These are phyloP conservation scores for Micrasema minimum DNA, from an alignment of 1,140 invertebrate genomes.

Conservation along the genomic window DNA sequence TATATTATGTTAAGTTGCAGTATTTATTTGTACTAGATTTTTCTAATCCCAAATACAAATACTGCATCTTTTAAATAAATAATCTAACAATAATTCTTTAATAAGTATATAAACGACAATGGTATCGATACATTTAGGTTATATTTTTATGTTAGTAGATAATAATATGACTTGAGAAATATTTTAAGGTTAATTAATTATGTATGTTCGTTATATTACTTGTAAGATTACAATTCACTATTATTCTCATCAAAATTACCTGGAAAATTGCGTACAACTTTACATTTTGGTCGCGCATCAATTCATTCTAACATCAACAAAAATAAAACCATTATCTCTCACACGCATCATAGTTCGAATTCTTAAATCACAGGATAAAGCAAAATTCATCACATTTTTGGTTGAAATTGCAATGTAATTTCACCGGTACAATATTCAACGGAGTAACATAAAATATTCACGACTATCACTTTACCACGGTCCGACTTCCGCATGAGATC, in stretches of 20 bases:
- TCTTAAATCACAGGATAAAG: slow-evolving; percentile 30
- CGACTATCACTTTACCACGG: slow-evolving; percentile 11
- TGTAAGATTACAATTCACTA: neutral
- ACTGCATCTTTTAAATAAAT: slow-evolving; percentile 21
- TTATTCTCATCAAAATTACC: slow-evolving; percentile 3
- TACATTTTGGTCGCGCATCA: slow-evolving; percentile 6
- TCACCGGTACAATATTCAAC: slow-evolving; percentile 3
- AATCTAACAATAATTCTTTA: slow-evolving; percentile 34
- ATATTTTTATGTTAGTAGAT: slow-evolving; percentile 22
- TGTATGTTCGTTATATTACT: neutral
- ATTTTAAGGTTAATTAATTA: slow-evolving; percentile 14
- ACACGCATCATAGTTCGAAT: slow-evolving; percentile 5
- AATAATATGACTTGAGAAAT: slow-evolving; percentile 7
- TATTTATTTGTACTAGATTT: slow-evolving; percentile 10
- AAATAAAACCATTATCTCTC: slow-evolving; percentile 1
- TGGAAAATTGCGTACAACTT: neutral
- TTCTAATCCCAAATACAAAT: slow-evolving; percentile 7
- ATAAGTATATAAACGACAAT: slow-evolving; percentile 28
- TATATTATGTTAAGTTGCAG: slow-evolving; percentile 16
- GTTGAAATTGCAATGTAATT: slow-evolving; percentile 1
- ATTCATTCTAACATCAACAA: slow-evolving; percentile 1
- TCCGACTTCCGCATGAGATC: slow-evolving; percentile 42
- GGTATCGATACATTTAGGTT: slow-evolving; percentile 22
- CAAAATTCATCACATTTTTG: slow-evolving; percentile 29
- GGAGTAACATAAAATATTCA: slow-evolving; percentile 16